Base-by-base conservation (phyloP, 1,140 invertebrate genomes). In the Telenomus remus region DNA sequence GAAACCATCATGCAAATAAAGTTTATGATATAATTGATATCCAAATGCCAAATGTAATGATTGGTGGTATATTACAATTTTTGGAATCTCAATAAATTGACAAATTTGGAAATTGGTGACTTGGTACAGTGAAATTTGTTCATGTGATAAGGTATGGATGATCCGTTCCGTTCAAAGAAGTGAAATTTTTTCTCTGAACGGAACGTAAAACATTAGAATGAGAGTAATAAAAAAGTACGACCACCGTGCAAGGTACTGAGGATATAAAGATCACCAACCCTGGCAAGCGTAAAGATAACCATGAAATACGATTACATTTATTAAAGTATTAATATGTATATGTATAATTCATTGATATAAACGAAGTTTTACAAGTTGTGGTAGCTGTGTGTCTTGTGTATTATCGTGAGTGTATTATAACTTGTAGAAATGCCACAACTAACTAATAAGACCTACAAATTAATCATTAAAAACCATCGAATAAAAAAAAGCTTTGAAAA, bases 261-360 rank as follows among this genome's bases (percentile, higher is more conserved):
- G 84, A 82, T 85, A 27, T 27, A 84, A 87, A 88, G 82, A 85
- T 79, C 82, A 87, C 86, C 86, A 88, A 82, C 82, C 85, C 87
- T 84, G 78, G 81, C 84, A 88, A 88, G 87, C 86, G 76, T 82
- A 86, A 87, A 88, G 83, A 83, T 87, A 81, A 86, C 86, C 87
- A 87, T 85, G 82, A 87, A 84, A 84, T 85, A 88, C 81, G 81
- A 83, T 80, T 84, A 84, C 83, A 85, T 88, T 88, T 88, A 88
- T 87, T 88, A 86, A n/a, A 88, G 87, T 86, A 88, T 87, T 80
- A 87, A 87, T 82, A 37, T 56, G 49, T 71, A 69, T 64, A 69
- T 82, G 83, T 86, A 72, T 81, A 82, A 84, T 68, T 76, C 1
- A 77, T 77, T 54, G 35, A 77, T 77, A 65, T 65, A 72, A 83